phyloP scores from a whole-genome alignment of 2,113 vertebrate species.

The Panthera tigris region DNA sequence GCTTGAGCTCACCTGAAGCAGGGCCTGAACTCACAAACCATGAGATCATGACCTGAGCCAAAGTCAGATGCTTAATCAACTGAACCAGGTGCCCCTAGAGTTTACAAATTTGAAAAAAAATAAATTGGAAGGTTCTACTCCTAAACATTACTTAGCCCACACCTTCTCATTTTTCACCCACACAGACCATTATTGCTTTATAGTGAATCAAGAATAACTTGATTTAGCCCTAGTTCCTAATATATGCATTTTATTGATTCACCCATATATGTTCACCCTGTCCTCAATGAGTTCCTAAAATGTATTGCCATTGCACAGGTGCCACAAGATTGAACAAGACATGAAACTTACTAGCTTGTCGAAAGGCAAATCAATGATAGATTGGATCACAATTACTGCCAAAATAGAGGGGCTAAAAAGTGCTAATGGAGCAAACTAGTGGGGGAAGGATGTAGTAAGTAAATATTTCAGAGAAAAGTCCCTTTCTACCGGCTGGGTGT shows the following conservation, averaged over 20 bases:
- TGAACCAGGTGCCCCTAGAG: no score
- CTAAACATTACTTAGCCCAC: not conserved
- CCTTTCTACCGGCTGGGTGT: not conserved
- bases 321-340: not conserved
- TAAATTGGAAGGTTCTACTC: not conserved
- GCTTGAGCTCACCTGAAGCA: no score
- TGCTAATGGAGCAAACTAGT: not conserved
- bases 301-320: not conserved
- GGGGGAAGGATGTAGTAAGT: not conserved
- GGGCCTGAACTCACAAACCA: no score
- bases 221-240: not conserved
- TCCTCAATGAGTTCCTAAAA: not conserved
- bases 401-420: not conserved
- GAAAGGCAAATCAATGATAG: not conserved
- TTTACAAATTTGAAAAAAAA: slow-evolving; percentile 1
- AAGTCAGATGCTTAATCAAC: no score
- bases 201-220: not conserved
- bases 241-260: not conserved
- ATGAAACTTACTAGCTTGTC: not conserved
- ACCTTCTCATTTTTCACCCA: not conserved
- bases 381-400: not conserved
- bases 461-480: not conserved
- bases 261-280: not conserved
- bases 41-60: no score
- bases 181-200: not conserved